Evolutionary conservation across 2,888 invertebrate genomes (phyloP), one percentile per base, ranked within the genome.

Genomic region (Corbicula japonica): DNA sequence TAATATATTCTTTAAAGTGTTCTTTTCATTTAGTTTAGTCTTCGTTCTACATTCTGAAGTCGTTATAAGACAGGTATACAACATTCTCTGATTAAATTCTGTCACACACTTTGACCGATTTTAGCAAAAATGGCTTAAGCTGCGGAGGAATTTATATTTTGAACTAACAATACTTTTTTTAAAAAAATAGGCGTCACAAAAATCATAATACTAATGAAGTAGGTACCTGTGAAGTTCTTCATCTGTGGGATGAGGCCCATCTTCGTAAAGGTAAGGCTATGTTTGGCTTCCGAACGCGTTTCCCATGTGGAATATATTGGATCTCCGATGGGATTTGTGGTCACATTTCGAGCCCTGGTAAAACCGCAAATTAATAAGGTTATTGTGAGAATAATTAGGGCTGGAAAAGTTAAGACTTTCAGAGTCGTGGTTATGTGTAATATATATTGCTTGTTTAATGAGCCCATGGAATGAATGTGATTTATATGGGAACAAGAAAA

Each of bases 321-420:
- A 26, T 76, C 70, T 12, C 79, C 76, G 1, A 83, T 50, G 12
- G 79, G 83, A 44, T 74, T 76, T 30, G 76, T 41, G 4, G 28
- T 35, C 15, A 73, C 50, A 12, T 63, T 48, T n/a, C 71, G 35
- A 8, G 76, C 50, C 12, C 78, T 83, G 58, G 54, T 60, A 60
- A 61, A 54, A 35, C 41, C 12, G 18, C 21, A 28, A 56, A 12
- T 15, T n/a, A n/a, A n/a, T n/a, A n/a, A n/a, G n/a, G n/a, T n/a
- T n/a, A n/a, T n/a, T n/a, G n/a, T n/a, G n/a, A n/a, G n/a, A n/a
- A n/a, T n/a, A n/a, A n/a, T n/a, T n/a, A n/a, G n/a, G n/a, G n/a
- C n/a, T n/a, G n/a, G 30, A 44, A 48, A 18, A 10, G n/a, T 32
- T 58, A 34, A 58, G n/a, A 34, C 34, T 3, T 10, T 34, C 26